Conservation (phyloP, 2,113 vertebrate species). For the Etheostoma cragini region DNA sequence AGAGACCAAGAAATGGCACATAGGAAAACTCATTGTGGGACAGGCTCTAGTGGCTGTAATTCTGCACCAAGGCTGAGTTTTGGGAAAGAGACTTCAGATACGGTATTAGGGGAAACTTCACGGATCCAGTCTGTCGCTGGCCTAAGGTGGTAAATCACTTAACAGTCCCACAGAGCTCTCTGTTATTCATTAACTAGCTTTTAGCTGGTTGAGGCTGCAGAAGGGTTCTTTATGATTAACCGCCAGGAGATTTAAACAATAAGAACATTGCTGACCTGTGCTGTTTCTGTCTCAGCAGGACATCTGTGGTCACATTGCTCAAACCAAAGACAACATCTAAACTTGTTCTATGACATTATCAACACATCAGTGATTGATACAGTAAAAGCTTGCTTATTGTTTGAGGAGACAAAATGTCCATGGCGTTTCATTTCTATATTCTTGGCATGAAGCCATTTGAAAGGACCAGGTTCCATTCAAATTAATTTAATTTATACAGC, state of each 20-base stretch:
- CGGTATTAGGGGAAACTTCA: too few species aligned
- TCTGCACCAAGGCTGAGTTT: too few species aligned
- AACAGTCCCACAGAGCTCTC: not conserved
- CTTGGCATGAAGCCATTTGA: not conserved
- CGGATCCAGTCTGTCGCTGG: too few species aligned
- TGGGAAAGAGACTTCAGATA: too few species aligned
- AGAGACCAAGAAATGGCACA: too few species aligned
- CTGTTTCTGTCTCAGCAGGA: slow-evolving; percentile 3
- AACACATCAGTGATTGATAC: not conserved
- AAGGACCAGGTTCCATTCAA: not conserved
- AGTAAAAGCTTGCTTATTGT: not conserved
- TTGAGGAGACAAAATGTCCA: not conserved
- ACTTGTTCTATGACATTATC: not conserved
- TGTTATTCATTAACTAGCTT: not conserved
- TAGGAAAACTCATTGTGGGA: too few species aligned
- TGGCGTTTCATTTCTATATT: not conserved
- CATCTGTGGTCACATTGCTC: not conserved
- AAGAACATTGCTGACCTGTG: not conserved
- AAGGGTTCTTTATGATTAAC: slow-evolving; percentile 19
- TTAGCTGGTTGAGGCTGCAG: not conserved
- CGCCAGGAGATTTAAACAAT: slow-evolving; percentile 17
- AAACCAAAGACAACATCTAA: not conserved
- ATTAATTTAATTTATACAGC: too few species aligned
- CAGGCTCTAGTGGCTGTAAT: too few species aligned
- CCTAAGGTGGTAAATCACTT: not conserved